phyloP scores from a whole-genome alignment of 2,888 invertebrate species.

The Saturnia japonica region DNA sequence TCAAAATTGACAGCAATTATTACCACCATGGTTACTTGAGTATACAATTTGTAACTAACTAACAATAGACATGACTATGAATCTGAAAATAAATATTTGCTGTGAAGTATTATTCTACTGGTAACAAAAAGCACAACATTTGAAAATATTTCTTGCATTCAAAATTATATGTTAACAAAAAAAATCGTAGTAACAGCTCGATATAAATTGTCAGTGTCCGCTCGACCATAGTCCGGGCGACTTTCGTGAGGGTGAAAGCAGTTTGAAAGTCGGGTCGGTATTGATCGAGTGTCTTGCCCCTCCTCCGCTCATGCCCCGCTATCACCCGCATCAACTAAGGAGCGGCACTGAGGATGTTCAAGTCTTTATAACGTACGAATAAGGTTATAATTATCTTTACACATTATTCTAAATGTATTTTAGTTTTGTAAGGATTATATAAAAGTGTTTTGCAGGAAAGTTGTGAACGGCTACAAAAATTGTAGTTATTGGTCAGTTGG shows the following conservation, averaged over 20 bases:
- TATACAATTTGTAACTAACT: background rate
- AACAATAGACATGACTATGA: background rate
- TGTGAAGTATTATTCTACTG: background rate
- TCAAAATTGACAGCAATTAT: background rate
- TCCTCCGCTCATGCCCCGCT: constrained; percentile 40
- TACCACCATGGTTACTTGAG: background rate
- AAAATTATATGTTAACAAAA: background rate
- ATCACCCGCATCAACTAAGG: constrained; percentile 52
- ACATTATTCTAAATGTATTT: background rate
- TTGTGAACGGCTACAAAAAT: background rate
- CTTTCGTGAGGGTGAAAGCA: constrained; percentile 82
- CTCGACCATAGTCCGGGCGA: constrained; percentile 74
- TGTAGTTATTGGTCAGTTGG: background rate
- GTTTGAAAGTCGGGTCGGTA: constrained; percentile 82
- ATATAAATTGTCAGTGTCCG: constrained; percentile 48
- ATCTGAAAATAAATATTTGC: background rate
- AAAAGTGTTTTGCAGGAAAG: background rate
- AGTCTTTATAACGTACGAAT: constrained; percentile 57
- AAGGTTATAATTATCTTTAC: constrained; percentile 29
- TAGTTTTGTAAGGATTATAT: background rate
- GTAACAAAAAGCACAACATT: background rate
- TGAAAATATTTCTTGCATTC: background rate
- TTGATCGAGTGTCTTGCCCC: constrained; percentile 80
- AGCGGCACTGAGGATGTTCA: constrained; percentile 67
- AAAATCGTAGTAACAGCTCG: constrained; percentile 49